These are phyloP conservation scores for Mercenaria mercenaria DNA, from an alignment of 1,140 invertebrate genomes.

Conservation along the genomic window DNA sequence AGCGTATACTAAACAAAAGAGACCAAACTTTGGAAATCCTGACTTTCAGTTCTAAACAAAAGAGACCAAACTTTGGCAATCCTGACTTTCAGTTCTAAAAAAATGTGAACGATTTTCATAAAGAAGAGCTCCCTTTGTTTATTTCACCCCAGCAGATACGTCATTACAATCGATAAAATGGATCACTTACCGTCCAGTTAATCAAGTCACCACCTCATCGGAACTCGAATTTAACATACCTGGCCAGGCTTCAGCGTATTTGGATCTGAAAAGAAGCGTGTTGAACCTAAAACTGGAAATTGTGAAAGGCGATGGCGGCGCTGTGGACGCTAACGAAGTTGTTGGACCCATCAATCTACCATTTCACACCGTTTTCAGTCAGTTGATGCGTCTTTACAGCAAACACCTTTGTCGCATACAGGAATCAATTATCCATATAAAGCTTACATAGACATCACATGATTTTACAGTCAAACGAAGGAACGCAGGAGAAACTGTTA, in stretches of 20 bases:
- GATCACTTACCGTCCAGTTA: slow-evolving; percentile 61
- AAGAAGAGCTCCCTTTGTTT: slow-evolving; percentile 49
- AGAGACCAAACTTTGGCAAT: too few relatives aligned
- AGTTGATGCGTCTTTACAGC: slow-evolving; percentile 47
- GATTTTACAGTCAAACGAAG: slow-evolving; percentile 11
- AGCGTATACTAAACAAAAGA: background rate
- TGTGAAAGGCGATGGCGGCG: background rate
- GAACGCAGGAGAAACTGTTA: background rate
- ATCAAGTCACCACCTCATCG: slow-evolving; percentile 27
- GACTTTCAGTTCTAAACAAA: too few relatives aligned
- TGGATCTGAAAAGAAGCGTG: slow-evolving; percentile 42
- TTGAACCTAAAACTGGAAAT: slow-evolving; percentile 50
- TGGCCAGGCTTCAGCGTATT: slow-evolving; percentile 18
- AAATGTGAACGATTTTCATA: background rate
- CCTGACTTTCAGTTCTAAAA: too few relatives aligned
- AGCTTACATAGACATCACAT: slow-evolving; percentile 68
- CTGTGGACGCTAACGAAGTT: background rate
- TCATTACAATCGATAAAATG: slow-evolving; percentile 38
- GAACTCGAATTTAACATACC: slow-evolving; percentile 51
- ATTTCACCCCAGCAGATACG: slow-evolving; percentile 27
- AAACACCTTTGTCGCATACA: slow-evolving; percentile 35
- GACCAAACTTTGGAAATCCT: background rate
- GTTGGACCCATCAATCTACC: slow-evolving; percentile 24
- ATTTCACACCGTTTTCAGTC: slow-evolving; percentile 37
- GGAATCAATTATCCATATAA: slow-evolving; percentile 65